Percentiles rank a stretch among this genome's conserved stretches.
These are phyloP conservation scores for Drosophila pachea DNA, from an alignment of 1,140 invertebrate genomes.

Conservation along the genomic window DNA sequence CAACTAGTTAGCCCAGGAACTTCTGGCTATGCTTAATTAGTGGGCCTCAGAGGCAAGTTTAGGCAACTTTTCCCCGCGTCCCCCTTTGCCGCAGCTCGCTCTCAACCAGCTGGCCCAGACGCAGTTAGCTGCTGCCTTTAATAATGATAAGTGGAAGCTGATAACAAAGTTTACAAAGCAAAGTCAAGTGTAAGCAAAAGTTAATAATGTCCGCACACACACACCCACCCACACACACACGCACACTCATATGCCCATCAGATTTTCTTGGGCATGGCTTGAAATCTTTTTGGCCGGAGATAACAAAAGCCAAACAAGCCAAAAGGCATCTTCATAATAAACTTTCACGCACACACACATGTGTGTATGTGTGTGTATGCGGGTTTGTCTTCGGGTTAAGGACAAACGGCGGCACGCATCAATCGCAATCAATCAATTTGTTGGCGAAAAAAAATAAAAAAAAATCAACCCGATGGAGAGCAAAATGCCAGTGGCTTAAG, in stretches of 20 bases:
- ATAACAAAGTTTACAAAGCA: conserved; percentile 59
- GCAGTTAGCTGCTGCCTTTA: conserved; percentile 8
- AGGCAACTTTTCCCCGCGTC: background rate
- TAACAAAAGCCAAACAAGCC: conserved; percentile 20
- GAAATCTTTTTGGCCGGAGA: conserved; percentile 18
- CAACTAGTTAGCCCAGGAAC: background rate
- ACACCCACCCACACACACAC: conserved; percentile 10
- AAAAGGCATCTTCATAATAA: conserved; percentile 23
- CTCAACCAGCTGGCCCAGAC: conserved; percentile 1
- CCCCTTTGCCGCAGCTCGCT: background rate
- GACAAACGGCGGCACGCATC: conserved; percentile 66
- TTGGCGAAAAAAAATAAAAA: conserved; percentile 52
- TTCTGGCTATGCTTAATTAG: background rate
- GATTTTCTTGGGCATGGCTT: background rate
- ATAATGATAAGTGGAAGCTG: conserved; percentile 42
- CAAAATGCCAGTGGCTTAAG: conserved; percentile 49
- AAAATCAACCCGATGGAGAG: conserved; percentile 32
- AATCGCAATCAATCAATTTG: conserved; percentile 76
- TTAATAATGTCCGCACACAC: conserved; percentile 46
- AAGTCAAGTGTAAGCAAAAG: conserved; percentile 62
- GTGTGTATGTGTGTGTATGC: conserved; percentile 10
- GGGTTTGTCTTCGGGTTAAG: conserved; percentile 54
- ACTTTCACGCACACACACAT: background rate
- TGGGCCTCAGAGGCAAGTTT: background rate
- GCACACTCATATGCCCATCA: too few species aligned